Evolutionary conservation across 2,797 vertebrate species (phyloP), one percentile per base, ranked within the genome.

Genomic region (Phoeniculus purpureus): DNA sequence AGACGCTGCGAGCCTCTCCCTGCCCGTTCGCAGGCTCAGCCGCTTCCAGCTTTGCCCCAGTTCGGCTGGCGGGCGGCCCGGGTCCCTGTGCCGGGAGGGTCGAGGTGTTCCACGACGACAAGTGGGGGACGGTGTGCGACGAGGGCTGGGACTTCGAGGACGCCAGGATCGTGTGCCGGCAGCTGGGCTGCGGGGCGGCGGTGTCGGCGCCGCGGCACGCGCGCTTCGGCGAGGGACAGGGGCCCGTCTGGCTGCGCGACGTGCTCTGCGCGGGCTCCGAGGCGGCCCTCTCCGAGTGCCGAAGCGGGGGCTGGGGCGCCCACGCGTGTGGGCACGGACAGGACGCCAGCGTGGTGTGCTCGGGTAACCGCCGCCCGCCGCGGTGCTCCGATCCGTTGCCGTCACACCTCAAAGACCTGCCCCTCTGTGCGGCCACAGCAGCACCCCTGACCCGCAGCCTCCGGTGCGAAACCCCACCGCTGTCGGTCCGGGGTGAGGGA

Each of bases 211-310:
- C 77, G 0, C 61, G 9, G 4, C 43, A 50, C 22, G 86, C 93
- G 68, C 43, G 12, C 27, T 94, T 84, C 2, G 83, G 93, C 2
- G 29, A 29, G 16, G 93, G 93, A 7, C 23, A 27, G 29, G 83
- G 62, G 14, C 75, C 66, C 71, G 81, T 94, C 79, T 94, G 90
- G 93, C 22, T 96, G 71, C 95, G 94, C 1, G 26, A 95, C 0
- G 79, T 95, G 37, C 25, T 4, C 14, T 97, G 96, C 58, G 18
- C 6, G 1, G 97, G 96, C 4, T 52, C 48, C 0, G 95, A 97
- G 60, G 71, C 47, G 11, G 78, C 70, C 4, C 85, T 96, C n/a
- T 95, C 93, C 6, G 77, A 82, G 13, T 97, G 97, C 48, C 29
- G 43, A 2, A 27, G 94, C 4, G 77, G 90, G 19, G 9, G 37